These are phyloP conservation scores for Tretioscincus oriximinensis DNA, from an alignment of 2,113 vertebrate genomes.

Conservation along the genomic window DNA sequence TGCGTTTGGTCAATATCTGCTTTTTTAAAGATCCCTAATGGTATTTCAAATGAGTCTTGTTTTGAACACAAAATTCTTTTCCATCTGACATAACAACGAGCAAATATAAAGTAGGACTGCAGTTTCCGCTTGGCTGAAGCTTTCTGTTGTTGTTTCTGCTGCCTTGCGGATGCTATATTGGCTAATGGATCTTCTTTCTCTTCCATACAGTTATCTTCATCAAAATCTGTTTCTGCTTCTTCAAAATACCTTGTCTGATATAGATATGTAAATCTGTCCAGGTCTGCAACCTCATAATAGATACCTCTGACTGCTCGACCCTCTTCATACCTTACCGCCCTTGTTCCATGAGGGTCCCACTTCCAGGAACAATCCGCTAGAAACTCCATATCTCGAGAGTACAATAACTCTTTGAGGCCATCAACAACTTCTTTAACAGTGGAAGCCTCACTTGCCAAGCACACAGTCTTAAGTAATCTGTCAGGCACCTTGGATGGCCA, in stretches of 20 bases:
- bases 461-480: conserved; percentile 63
- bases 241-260: conserved; percentile 31
- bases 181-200: conserved; percentile 69
- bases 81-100: conserved; percentile 68
- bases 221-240: conserved; percentile 53
- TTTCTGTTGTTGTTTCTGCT: conserved; percentile 68
- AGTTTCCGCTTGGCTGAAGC: conserved; percentile 63
- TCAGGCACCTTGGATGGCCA: conserved; percentile 62
- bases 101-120: conserved; percentile 45
- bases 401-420: conserved; percentile 71
- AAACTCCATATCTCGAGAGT: conserved; percentile 68
- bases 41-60: conserved; percentile 39
- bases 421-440: conserved; percentile 56
- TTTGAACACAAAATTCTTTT: conserved; percentile 53
- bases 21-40: conserved; percentile 69
- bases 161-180: conserved; percentile 66
- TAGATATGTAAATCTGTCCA: conserved; percentile 60
- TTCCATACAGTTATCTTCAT: conserved; percentile 56
- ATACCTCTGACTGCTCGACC: conserved; percentile 67
- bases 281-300: conserved; percentile 62
- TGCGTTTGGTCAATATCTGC: conserved; percentile 78
- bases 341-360: conserved; percentile 62
- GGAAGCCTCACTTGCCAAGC: conserved; percentile 33
- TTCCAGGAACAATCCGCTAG: conserved; percentile 76
- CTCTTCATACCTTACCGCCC: background rate